Evolutionary conservation across 1,140 invertebrate species (phyloP), one percentile per base, ranked within the genome.

Genomic region (Leguminivora glycinivorella): DNA sequence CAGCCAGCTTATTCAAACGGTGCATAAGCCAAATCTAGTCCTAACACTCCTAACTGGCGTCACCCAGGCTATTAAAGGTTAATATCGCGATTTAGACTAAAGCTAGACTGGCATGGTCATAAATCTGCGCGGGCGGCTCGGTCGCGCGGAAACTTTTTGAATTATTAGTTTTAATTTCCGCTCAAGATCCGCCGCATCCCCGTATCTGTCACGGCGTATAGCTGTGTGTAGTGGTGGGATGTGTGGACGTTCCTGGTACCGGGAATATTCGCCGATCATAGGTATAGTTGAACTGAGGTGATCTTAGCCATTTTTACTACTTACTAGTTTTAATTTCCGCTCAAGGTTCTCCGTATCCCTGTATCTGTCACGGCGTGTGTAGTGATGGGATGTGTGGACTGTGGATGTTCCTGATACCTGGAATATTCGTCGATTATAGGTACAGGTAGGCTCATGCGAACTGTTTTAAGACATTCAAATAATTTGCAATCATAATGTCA

Each of bases 131-230:
- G 71, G 83, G 83, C 84, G 83, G 86, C 77, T 88, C 86, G 84
- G 88, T 90, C 87, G 88, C 88, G 84, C 80, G 88, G 87, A 92
- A 92, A 92, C 88, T 92, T 92, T 91, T 92, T 92, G 90, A 92
- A 91, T 92, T 92, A 92, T 92, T 92, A 92, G 90, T 92, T 92
- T 92, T 92, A 92, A 92, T 92, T 92, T 92, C 90, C 90, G 90
- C 82, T 80, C 84, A 87, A 90, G 90, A 90, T 90, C 88, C 83
- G 86, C 83, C 75, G 82, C 52, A 47, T 78, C 78, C 82, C 82
- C 81, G 84, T 88, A 89, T 89, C 89, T 89, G 86, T 91, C 87
- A 89, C 19, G 56, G 26, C 58, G n/a, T 63, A 19, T 19, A 52
- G 47, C 47, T 22, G 47, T 52, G 19, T 6, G 17, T 52, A 52